Evolutionary conservation across 2,797 vertebrate genomes (phyloP), one percentile per base, ranked within the genome.

Genomic region (Acestrorhynchus altus): DNA sequence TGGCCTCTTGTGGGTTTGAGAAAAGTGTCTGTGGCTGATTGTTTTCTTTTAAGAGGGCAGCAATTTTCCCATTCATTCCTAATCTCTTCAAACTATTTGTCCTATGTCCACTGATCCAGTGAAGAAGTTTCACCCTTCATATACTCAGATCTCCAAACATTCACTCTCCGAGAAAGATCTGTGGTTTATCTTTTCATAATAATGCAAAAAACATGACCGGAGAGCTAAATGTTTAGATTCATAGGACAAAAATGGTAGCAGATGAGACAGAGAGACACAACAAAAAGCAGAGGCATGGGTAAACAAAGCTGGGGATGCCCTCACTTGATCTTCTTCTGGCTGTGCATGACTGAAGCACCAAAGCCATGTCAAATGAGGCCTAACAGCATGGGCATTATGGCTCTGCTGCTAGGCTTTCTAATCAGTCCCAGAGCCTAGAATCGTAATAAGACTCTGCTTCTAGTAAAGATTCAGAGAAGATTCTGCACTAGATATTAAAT

Each of bases 241-340:
- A 20, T 24, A 31, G 16, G 44, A 24, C 64, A 64, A 64, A 59
- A 57, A 69, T 78, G 69, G 72, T 74, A 51, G 65, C 61, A 77
- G 46, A 72, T 28, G 42, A 74, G 65, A 79, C 56, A 18, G 44
- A 46, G 44, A 90, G 89, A 90, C 88, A 88, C 79, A 92, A 89
- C 90, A 90, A 86, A 76, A 84, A 83, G 60, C 76, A 47, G 3
- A 67, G 28, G 59, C 49, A 47, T 51, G 78, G 74, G 83, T 82
- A 87, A 88, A 86, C 78, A 81, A 56, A 56, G 67, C 61, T 44
- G 78, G 79, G 83, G 87, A 87, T 85, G 86, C 87, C 87, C 83
- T 87, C 83, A 89, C 74, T 79, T 85, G 49, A 52, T 68, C 40
- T 76, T 69, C 68, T 2, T 16, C 8, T 16, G 18, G 84, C 83